Evolutionary conservation across 2,888 invertebrate genomes (phyloP).

Genomic region (Danaus chrysippus): DNA sequence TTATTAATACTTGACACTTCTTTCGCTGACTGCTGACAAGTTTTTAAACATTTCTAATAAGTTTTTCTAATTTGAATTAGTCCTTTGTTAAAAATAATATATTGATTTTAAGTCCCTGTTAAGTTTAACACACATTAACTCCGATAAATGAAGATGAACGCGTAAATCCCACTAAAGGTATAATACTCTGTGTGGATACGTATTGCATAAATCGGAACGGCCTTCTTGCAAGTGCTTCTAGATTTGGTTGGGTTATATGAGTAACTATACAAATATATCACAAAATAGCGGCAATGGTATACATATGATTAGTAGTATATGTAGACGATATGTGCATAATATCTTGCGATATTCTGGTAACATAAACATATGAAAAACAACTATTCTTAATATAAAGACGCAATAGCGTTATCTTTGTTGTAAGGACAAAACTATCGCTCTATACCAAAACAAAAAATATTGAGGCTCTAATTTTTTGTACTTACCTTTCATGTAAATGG

Average conservation of each 20-base stretch:
- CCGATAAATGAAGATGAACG: constrained; percentile 10
- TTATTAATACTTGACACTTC: constrained; percentile 24
- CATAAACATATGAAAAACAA: constrained; percentile 34
- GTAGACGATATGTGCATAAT: constrained; percentile 49
- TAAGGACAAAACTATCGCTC: constrained; percentile 44
- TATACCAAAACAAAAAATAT: constrained; percentile 60
- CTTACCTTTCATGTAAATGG: constrained; percentile 79
- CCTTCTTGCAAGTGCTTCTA: constrained; percentile 40
- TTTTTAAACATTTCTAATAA: background rate
- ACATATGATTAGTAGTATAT: constrained; percentile 53
- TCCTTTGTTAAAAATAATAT: background rate
- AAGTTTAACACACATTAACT: constrained; percentile 15
- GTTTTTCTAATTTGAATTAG: constrained; percentile 1
- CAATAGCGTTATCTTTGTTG: constrained; percentile 31
- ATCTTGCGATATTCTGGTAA: constrained; percentile 39
- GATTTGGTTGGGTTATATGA: constrained; percentile 59
- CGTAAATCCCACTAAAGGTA: constrained; percentile 12
- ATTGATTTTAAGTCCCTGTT: constrained; percentile 25
- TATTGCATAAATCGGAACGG: constrained; percentile 55
- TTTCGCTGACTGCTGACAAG: constrained; percentile 13
- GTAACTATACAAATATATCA: constrained; percentile 53
- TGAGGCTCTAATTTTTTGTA: constrained; percentile 73
- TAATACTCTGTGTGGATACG: constrained; percentile 22
- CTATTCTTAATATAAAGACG: constrained; percentile 22
- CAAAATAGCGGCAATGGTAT: constrained; percentile 74